Percentiles rank a stretch among this genome's conserved stretches.
These are phyloP conservation scores for Bellardia bayeri DNA, from an alignment of 2,888 invertebrate genomes.

Conservation along the genomic window DNA sequence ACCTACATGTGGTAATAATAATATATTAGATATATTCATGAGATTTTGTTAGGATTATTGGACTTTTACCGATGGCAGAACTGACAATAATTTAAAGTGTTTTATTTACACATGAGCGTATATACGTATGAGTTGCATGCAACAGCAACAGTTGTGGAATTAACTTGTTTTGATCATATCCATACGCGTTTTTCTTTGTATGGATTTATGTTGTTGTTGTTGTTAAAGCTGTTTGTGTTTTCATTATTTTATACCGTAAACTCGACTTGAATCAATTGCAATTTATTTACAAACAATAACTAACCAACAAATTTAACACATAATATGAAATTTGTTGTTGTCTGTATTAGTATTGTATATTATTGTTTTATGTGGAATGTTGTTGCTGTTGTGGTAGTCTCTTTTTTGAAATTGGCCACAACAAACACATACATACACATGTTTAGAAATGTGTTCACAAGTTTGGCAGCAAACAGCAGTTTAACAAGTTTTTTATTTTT, in stretches of 20 bases:
- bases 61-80: neutral
- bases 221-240: neutral
- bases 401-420: constrained; percentile 43
- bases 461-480: constrained; percentile 70
- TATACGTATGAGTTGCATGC: constrained; percentile 56
- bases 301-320: neutral
- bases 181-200: constrained; percentile 40
- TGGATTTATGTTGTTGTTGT: neutral
- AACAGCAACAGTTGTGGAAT: constrained; percentile 60
- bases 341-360: constrained; percentile 15
- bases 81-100: neutral
- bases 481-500: constrained; percentile 65
- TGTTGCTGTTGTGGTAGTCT: constrained; percentile 58
- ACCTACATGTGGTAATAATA: no score
- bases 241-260: constrained; percentile 58
- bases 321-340: constrained; percentile 23
- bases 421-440: constrained; percentile 29
- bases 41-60: no score
- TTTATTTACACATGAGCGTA: neutral
- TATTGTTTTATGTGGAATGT: constrained; percentile 60
- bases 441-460: constrained; percentile 45
- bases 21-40: no score
- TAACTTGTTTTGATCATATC: constrained; percentile 62
- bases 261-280: constrained; percentile 49
- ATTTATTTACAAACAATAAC: constrained; percentile 29